Percentiles rank a stretch among this genome's conserved stretches.
phyloP scores from a whole-genome alignment of 1,140 invertebrate genomes.

The Calephelis nemesis region DNA sequence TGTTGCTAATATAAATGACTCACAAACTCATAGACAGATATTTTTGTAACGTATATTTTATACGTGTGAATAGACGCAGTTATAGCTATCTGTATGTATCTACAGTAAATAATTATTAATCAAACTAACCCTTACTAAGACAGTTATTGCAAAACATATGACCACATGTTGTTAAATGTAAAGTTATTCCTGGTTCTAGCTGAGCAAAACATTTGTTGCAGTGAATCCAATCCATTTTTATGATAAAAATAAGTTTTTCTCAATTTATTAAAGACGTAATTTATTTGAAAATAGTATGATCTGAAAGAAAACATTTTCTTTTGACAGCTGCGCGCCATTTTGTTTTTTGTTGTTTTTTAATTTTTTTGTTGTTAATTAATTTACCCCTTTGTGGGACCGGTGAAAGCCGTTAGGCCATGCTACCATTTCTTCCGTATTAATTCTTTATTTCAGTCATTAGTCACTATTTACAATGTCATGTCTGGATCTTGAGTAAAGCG shows the following conservation, averaged over 20 bases:
- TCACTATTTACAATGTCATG: too few species aligned
- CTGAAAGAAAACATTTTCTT: slow-evolving; percentile 9
- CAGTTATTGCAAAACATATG: slow-evolving; percentile 77
- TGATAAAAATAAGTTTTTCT: slow-evolving; percentile 8
- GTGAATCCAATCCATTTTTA: slow-evolving; percentile 77
- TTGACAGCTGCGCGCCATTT: slow-evolving; percentile 13
- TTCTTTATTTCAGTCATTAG: too few species aligned
- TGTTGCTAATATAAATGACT: too few species aligned
- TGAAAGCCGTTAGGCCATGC: too few species aligned
- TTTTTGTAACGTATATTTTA: too few species aligned
- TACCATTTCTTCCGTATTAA: too few species aligned
- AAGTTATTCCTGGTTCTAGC: slow-evolving; percentile 62
- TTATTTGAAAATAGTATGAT: not conserved
- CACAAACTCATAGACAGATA: too few species aligned
- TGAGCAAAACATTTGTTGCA: slow-evolving; percentile 75
- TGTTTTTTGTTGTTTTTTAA: not conserved
- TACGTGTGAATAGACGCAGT: too few species aligned
- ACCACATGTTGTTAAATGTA: slow-evolving; percentile 75
- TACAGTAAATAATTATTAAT: slow-evolving; percentile 26
- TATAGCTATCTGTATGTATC: not conserved
- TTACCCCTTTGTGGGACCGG: too few species aligned
- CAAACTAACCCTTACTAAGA: slow-evolving; percentile 57
- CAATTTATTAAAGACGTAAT: slow-evolving; percentile 7
- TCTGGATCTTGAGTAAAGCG: too few species aligned
- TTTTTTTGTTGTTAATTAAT: too few species aligned